Percentiles rank a stretch among this genome's conserved stretches.
These are phyloP conservation scores for Thysanoteuthis rhombus DNA, from an alignment of 2,888 invertebrate genomes.

Conservation along the genomic window DNA sequence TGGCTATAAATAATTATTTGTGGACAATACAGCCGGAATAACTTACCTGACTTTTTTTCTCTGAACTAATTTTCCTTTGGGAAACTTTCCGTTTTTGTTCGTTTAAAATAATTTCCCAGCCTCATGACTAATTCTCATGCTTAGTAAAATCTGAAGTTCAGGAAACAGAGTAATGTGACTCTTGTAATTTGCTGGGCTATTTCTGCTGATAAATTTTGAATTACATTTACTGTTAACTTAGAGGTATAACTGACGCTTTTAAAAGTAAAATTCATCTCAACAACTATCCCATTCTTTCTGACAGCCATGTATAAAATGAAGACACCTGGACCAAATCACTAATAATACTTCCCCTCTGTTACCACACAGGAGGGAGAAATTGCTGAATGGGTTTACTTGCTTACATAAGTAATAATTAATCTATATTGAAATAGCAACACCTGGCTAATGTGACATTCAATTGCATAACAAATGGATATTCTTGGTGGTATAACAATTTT, in stretches of 20 bases:
- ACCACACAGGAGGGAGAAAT: neutral
- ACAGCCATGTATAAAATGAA: neutral
- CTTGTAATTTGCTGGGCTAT: neutral
- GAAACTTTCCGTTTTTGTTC: neutral
- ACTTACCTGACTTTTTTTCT: neutral
- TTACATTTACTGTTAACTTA: too few relatives aligned
- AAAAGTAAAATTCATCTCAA: neutral
- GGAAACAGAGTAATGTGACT: neutral
- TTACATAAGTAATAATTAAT: neutral
- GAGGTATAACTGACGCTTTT: neutral
- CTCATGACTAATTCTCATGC: neutral
- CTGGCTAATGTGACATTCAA: neutral
- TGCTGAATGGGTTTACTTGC: neutral
- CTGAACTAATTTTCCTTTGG: neutral
- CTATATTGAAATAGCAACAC: neutral
- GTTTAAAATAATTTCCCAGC: neutral
- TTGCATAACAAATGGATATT: neutral
- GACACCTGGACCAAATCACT: neutral
- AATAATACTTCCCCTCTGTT: neutral
- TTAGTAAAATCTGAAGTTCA: neutral
- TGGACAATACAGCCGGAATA: too few relatives aligned
- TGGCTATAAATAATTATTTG: too few relatives aligned
- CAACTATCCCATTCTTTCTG: neutral
- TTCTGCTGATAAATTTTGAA: neutral
- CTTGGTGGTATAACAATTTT: neutral